Base-by-base conservation (phyloP, 2,888 invertebrate genomes). In the Clusia tigrina region DNA sequence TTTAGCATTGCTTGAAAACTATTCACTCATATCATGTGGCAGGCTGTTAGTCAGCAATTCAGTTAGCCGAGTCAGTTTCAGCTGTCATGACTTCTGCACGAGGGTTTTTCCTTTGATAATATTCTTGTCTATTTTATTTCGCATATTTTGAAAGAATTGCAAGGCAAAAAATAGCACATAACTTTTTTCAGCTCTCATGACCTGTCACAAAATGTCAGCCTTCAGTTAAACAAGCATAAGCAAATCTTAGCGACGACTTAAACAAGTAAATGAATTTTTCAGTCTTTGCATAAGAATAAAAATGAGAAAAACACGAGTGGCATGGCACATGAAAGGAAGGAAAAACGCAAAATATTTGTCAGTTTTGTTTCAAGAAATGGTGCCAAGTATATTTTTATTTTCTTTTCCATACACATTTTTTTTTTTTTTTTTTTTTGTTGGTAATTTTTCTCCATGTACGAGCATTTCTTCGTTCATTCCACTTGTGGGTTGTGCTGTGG, bases 201-300 rank as follows among this genome's bases (percentile, higher is more conserved):
- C 67, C 71, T 78, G 79, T 79, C 79, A 79, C 69, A 77, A 75
- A 78, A 77, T 78, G 79, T 79, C 80, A 79, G 77, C 72, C 78
- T 65, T 67, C 65, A 68, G 59, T 32, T 52, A 60, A 25, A 60
- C 37, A n/a, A 18, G 52, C 58, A 52, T 58, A 58, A 56, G 65
- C 56, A 68, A 69, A 65, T 72, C 69, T 68, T 70, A 69, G 69
- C 75, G 76, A n/a, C n/a, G n/a, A 74, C 76, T 74, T 74, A 74
- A 76, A 74, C 74, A 74, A 76, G 73, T 74, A 76, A 78, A 74
- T 75, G 73, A 59, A 64, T 66, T 62, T 56, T 65, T 65, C 67
- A 65, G 59, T 63, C 60, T 58, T 60, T 63, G 58, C 64, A 62
- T 64, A 57, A 65, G 62, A 57, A 63, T 61, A 42, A 53, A 56